These are phyloP conservation scores for Ephialtes manifestator DNA, from an alignment of 2,888 invertebrate genomes.

Conservation along the genomic window DNA sequence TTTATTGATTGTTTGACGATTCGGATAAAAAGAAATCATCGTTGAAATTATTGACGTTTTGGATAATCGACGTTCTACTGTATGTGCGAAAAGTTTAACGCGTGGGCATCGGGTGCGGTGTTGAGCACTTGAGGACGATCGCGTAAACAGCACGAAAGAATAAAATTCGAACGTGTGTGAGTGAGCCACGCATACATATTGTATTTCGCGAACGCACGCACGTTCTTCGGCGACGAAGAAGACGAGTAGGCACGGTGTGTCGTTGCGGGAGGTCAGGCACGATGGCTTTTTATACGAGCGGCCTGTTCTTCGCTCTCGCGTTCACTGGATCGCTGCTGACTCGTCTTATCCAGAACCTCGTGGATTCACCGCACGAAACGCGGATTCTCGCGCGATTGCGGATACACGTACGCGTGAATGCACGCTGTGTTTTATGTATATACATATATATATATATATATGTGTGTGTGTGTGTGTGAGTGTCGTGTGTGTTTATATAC, in stretches of 20 bases:
- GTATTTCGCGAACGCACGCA: constrained; percentile 59
- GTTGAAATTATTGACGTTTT: too few species aligned
- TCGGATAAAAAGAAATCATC: too few species aligned
- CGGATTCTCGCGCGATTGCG: constrained; percentile 59
- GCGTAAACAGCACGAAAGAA: constrained; percentile 21
- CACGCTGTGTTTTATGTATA: constrained; percentile 3
- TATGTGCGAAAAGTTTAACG: constrained; percentile 23
- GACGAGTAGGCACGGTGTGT: constrained; percentile 66
- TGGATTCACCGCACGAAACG: constrained; percentile 46
- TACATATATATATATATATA: neutral
- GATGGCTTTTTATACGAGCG: constrained; percentile 82
- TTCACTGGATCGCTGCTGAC: constrained; percentile 67
- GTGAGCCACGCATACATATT: constrained; percentile 41
- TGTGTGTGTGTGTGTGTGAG: neutral
- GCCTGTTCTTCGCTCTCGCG: constrained; percentile 50
- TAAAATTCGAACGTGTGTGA: neutral
- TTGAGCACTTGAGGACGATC: constrained; percentile 13
- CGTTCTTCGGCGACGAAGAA: constrained; percentile 40
- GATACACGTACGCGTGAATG: constrained; percentile 44
- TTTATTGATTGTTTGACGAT: too few species aligned
- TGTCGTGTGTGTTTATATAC: constrained; percentile 3
- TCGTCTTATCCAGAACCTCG: constrained; percentile 39
- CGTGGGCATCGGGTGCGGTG: constrained; percentile 10
- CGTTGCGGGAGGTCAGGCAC: constrained; percentile 84
- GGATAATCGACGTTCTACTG: too few species aligned